Base-by-base conservation (phyloP, 2,888 invertebrate genomes). In the Troides oblongomaculatus region DNA sequence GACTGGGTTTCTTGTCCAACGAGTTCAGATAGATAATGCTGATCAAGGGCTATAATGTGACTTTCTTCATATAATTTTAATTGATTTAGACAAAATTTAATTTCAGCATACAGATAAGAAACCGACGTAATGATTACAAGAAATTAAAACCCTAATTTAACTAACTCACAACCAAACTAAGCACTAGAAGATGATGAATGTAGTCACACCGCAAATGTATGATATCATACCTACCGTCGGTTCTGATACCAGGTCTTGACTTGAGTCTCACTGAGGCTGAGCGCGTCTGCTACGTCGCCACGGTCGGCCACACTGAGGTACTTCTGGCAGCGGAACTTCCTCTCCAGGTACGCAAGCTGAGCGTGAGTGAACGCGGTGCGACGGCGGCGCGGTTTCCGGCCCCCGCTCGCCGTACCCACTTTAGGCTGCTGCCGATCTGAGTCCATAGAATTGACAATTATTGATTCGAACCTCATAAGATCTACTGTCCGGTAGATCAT, bases 171-270 rank as follows among this genome's bases (percentile, higher is more conserved):
- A 46, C 46, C 4, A 46, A 0, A 46, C 14, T 46, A 1, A 46
- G 14, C 46, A 2, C 3, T 46, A 0, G 46, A 46, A 46, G 14
- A 14, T 46, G 46, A 46, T 46, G 46, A 3, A 12, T 46, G 1
- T 14, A 17, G 14, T 14, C 46, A 14, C 12, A 1, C 39, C 39
- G 7, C 6, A 39, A 10, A 10, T 39, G 7, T 39, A 39, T 10
- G 39, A 53, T 6, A 1, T 18, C n/a, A 50, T 17, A 62, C 60
- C 23, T 25, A 97, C 97, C 97, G 94, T 86, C 97, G 93, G 81
- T 97, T 97, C 88, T 97, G 97, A 79, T 97, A 98, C 98, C 98
- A 98, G 1, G 98, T 98, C 90, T 98, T 98, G 66, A 98, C 98
- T 84, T 98, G 98, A 0, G 98, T 98, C 89, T 98, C 98, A 53